These are phyloP conservation scores for Limnephilus lunatus DNA, from an alignment of 2,888 invertebrate genomes.

Conservation along the genomic window DNA sequence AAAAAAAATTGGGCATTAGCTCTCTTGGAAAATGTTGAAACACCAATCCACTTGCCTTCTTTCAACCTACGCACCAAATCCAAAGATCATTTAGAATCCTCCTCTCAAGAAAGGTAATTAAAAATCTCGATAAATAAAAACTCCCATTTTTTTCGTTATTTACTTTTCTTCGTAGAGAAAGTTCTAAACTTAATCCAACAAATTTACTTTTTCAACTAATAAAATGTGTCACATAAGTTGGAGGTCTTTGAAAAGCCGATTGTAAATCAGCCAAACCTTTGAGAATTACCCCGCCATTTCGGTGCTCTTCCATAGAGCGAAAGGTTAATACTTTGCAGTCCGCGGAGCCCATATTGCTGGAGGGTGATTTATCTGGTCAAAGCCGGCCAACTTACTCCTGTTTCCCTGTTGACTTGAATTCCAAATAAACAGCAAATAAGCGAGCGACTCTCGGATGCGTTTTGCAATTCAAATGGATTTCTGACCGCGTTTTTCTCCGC, in stretches of 20 bases:
- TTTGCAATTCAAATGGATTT: constrained; percentile 29
- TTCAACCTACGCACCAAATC: no score
- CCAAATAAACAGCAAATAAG: constrained; percentile 6
- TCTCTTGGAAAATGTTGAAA: no score
- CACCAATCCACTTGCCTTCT: no score
- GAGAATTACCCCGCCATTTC: constrained; percentile 26
- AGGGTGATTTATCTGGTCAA: constrained; percentile 26
- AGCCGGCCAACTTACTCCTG: constrained; percentile 8
- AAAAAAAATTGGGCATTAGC: no score
- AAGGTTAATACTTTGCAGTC: constrained; percentile 21
- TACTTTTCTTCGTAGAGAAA: not conserved
- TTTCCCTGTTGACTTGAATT: constrained; percentile 1
- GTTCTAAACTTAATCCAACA: not conserved
- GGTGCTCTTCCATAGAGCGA: not conserved
- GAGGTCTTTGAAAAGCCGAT: not conserved
- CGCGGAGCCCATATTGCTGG: not conserved
- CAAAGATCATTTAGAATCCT: no score
- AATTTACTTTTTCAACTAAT: not conserved
- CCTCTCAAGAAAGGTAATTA: no score
- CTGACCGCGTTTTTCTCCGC: not conserved
- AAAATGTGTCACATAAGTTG: not conserved
- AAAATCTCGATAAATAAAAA: no score
- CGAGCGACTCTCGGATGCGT: constrained; percentile 15
- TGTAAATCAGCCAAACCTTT: constrained; percentile 14
- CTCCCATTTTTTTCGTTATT: not conserved